Evolutionary conservation across 2,113 vertebrate species (phyloP).

Genomic region (Alethe diademata): DNA sequence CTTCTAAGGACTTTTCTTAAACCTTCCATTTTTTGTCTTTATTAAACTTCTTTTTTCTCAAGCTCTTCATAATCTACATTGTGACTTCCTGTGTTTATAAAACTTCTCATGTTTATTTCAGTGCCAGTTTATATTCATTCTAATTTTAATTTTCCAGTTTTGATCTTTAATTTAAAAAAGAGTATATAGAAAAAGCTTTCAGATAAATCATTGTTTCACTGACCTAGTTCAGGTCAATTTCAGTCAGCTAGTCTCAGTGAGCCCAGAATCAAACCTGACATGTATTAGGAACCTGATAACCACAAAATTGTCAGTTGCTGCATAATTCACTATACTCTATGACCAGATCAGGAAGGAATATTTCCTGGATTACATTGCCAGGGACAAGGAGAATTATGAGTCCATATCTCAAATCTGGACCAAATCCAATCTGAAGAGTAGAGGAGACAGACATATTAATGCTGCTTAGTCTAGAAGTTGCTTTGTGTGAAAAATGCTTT

Average conservation of each 20-base stretch:
- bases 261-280: background rate
- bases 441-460: background rate
- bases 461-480: background rate
- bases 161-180: background rate
- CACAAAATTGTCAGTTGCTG: background rate
- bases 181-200: background rate
- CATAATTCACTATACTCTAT: background rate
- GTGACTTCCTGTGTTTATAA: constrained; percentile 61
- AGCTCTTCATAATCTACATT: constrained; percentile 61
- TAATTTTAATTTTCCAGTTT: constrained; percentile 46
- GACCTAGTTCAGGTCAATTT: background rate
- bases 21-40: constrained; percentile 57
- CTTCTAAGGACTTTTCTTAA: constrained; percentile 58
- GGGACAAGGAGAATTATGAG: background rate
- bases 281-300: background rate
- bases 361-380: background rate
- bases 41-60: constrained; percentile 65
- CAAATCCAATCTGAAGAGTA: background rate
- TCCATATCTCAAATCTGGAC: background rate
- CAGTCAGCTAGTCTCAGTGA: background rate
- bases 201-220: background rate
- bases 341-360: background rate
- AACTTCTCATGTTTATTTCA: constrained; percentile 54
- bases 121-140: constrained; percentile 49
- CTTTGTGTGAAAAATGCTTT: constrained; percentile 9